phyloP scores from a whole-genome alignment of 2,113 vertebrate species.

The Hypocryptadius cinnamomeus region DNA sequence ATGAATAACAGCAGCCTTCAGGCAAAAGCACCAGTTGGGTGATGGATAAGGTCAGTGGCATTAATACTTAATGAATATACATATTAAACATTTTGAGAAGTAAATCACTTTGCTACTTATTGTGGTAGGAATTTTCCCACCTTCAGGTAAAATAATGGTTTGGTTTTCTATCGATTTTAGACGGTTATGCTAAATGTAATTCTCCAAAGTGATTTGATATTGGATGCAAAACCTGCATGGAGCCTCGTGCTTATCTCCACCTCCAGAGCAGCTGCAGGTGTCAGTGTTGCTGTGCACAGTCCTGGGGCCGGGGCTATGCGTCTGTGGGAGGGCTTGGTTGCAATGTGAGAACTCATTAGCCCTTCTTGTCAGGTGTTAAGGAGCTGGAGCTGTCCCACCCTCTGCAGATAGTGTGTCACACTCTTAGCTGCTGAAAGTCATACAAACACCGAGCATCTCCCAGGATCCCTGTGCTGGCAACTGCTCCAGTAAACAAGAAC shows the following conservation, averaged over 20 bases:
- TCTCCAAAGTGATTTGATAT: background rate
- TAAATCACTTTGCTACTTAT: background rate
- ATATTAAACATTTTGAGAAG: background rate
- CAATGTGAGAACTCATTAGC: background rate
- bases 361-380: constrained; percentile 1
- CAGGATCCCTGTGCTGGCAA: background rate
- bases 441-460: background rate
- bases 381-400: background rate
- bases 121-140: background rate
- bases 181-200: background rate
- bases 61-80: background rate
- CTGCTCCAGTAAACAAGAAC: background rate
- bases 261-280: constrained; percentile 15
- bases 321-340: background rate
- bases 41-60: background rate
- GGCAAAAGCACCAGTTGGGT: background rate
- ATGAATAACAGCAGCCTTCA: background rate
- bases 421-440: background rate
- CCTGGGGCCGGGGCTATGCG: background rate
- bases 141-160: background rate
- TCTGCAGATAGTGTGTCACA: background rate
- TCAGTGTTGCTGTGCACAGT: background rate
- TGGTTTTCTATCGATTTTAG: background rate
- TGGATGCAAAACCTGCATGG: background rate
- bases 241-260: background rate